Evolutionary conservation across 2,888 invertebrate species (phyloP).

Genomic region (Leucoptera coffeella): DNA sequence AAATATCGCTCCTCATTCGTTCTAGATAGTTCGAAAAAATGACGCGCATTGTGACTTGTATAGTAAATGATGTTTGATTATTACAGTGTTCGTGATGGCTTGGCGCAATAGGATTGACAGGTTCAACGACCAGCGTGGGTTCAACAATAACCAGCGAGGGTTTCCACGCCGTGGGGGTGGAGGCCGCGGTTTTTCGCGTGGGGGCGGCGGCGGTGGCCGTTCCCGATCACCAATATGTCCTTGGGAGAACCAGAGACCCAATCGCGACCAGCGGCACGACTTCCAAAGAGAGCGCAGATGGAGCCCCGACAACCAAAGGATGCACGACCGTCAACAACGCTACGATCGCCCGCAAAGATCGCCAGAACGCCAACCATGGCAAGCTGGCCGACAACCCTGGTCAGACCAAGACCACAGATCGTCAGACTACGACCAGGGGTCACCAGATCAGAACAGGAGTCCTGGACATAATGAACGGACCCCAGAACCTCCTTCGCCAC

Average conservation of each 20-base stretch:
- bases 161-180: slow-evolving; percentile 10
- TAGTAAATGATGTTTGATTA: too few species aligned
- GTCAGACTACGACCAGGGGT: slow-evolving; percentile 12
- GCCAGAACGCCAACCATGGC: slow-evolving; percentile 11
- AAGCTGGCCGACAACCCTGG: slow-evolving; percentile 8
- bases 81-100: too few species aligned
- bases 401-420: slow-evolving; percentile 19
- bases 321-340: slow-evolving; percentile 9
- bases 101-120: too few species aligned
- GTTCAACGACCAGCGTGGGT: too few species aligned
- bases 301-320: slow-evolving; percentile 13
- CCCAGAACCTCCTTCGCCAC: slow-evolving; percentile 8
- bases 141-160: slow-evolving; percentile 10
- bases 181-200: slow-evolving; percentile 26
- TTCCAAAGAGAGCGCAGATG: slow-evolving; percentile 10
- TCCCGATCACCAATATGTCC: slow-evolving; percentile 15
- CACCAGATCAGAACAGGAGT: slow-evolving; percentile 18
- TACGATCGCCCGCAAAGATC: slow-evolving; percentile 13
- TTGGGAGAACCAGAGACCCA: slow-evolving; percentile 11
- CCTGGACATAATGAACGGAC: slow-evolving; percentile 12
- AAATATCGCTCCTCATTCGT: too few species aligned
- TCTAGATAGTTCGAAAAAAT: too few species aligned
- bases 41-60: too few species aligned
- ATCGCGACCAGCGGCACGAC: slow-evolving; percentile 11
- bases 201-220: slow-evolving; percentile 24